phyloP scores from a whole-genome alignment of 2,113 vertebrate genomes.

The Chelonoidis abingdonii region DNA sequence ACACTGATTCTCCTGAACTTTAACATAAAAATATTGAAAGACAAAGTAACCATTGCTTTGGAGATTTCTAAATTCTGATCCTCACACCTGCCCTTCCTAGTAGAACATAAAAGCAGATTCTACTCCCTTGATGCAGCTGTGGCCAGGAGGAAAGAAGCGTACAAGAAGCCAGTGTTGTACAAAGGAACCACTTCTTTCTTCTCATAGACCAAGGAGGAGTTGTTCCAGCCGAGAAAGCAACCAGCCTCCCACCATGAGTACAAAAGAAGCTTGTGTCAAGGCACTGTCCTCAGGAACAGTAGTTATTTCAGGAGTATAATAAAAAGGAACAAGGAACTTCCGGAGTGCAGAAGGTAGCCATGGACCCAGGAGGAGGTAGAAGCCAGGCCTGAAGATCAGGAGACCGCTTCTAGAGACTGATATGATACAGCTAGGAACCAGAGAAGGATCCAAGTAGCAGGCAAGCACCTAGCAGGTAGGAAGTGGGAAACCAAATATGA shows the following conservation, averaged over 20 bases:
- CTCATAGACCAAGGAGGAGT: neutral
- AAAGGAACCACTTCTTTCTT: neutral
- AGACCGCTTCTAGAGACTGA: neutral
- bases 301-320: neutral
- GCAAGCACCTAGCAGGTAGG: neutral
- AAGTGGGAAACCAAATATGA: neutral
- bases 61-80: neutral
- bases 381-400: neutral
- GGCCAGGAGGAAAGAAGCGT: neutral
- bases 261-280: conserved; percentile 8
- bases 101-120: neutral
- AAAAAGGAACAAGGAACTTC: neutral
- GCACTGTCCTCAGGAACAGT: rapidly evolving
- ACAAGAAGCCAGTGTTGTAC: neutral
- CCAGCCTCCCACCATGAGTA: neutral
- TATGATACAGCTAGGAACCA: rapidly evolving
- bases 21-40: neutral
- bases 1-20: neutral
- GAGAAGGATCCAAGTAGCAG: neutral
- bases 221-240: neutral
- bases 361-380: neutral
- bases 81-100: neutral
- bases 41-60: neutral
- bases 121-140: neutral
- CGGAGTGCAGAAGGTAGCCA: neutral